A percentile compares a stretch with the other conserved stretches of the same genome.
Conservation (phyloP, 2,113 vertebrate genomes). For the Dicrurus megarhynchus region DNA sequence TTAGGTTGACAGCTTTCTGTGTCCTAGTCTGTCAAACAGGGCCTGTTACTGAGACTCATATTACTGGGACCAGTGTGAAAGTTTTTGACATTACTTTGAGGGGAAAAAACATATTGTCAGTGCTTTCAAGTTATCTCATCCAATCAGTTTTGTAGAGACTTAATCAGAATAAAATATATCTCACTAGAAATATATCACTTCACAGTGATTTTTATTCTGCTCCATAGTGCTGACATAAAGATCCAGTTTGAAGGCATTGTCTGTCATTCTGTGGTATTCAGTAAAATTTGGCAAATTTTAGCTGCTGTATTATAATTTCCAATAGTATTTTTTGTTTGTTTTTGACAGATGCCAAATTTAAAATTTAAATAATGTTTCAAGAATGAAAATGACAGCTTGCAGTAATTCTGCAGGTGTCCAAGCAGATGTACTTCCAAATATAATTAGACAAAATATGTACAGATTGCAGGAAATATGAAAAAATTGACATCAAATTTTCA, state of each 20-base stretch:
- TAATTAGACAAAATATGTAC: constrained; percentile 74
- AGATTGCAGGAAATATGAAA: constrained; percentile 69
- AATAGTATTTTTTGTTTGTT: constrained; percentile 65
- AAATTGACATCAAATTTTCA: constrained; percentile 48
- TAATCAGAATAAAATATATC: constrained; percentile 81
- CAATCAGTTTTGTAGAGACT: constrained; percentile 71
- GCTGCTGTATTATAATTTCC: constrained; percentile 71
- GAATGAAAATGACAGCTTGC: constrained; percentile 84
- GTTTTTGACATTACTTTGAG: constrained; percentile 81
- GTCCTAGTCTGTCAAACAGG: constrained; percentile 89
- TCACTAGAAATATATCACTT: constrained; percentile 73
- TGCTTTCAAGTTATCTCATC: constrained; percentile 76
- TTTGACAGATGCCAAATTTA: constrained; percentile 86
- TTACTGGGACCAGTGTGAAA: constrained; percentile 77
- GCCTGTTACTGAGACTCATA: constrained; percentile 82
- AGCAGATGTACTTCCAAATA: constrained; percentile 81
- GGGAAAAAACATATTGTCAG: constrained; percentile 74
- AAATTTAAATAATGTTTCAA: constrained; percentile 82
- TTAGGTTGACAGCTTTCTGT: constrained; percentile 90
- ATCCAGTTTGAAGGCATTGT: constrained; percentile 63
- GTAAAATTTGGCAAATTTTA: constrained; percentile 80
- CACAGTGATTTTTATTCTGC: constrained; percentile 65
- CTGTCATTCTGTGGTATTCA: constrained; percentile 74
- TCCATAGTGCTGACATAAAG: constrained; percentile 70
- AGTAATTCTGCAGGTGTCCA: constrained; percentile 81